Evolutionary conservation across 2,888 invertebrate genomes (phyloP), one percentile per base, ranked within the genome.

Genomic region (Drosophila austrosaltans): DNA sequence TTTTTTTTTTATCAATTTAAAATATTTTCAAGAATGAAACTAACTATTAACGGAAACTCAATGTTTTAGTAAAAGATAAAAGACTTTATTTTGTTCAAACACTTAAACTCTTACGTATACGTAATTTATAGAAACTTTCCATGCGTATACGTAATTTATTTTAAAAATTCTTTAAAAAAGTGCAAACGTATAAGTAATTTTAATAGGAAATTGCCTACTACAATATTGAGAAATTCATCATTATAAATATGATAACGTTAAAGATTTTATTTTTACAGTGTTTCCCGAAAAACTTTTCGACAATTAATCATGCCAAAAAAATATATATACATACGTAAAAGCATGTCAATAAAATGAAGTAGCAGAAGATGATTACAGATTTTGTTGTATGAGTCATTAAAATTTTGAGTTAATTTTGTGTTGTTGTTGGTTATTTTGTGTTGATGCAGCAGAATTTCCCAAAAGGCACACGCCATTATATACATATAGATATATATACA

Each of bases 271-370:
- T 20, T n/a, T n/a, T 20, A 44, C 44, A 48, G 48, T 48, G 10
- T 48, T 48, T 25, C 22, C 22, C 48, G 3, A 48, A 25, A 48
- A 42, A 22, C 3, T 22, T 22, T 25, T 4, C 16, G 0, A 3
- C 10, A 48, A 48, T 48, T 48, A 48, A 48, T 48, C 48, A 48
- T 48, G 22, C 25, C 10, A 48, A 48, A 48, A 48, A 22, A 8
- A 22, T 0, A 48, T 3, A 8, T 16, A 16, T 16, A 16, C 16
- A 16, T 16, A 16, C 16, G 16, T 16, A 10, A 22, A 10, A 44
- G 5, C 22, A 48, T 48, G 48, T 48, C 48, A 48, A 48, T 48
- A 48, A 48, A 48, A 48, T 48, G 48, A 48, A 48, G 48, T 25
- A 25, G 48, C 48, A 10, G 48, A 16, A 16, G 16, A 16, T 16